phyloP scores from a whole-genome alignment of 2,113 vertebrate genomes.

The Corydoras maculifer region DNA sequence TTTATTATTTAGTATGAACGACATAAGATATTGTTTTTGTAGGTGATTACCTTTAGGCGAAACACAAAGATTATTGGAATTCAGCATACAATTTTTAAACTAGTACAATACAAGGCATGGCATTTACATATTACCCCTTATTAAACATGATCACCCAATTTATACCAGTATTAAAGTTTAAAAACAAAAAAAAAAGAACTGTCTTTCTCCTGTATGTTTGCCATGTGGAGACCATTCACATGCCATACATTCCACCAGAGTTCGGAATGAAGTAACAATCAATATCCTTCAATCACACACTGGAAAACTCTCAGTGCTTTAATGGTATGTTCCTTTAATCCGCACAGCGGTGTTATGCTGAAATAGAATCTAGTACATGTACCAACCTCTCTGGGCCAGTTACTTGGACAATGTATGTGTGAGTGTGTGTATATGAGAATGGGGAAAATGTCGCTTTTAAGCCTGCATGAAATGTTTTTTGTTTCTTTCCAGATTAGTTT shows the following conservation, averaged over 20 bases:
- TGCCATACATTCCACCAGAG: background rate
- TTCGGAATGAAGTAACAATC: background rate
- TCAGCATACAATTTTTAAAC: too few relatives aligned
- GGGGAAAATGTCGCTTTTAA: background rate
- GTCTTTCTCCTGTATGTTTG: too few relatives aligned
- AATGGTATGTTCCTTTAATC: slow-evolving; percentile 10
- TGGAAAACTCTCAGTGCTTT: background rate
- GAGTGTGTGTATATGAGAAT: slow-evolving; percentile 6
- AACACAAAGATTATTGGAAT: too few relatives aligned
- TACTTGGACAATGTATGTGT: slow-evolving; percentile 8
- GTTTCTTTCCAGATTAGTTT: slow-evolving; percentile 2
- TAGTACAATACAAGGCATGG: too few relatives aligned
- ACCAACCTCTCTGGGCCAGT: slow-evolving; percentile 11
- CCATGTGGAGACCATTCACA: slow-evolving; percentile 5
- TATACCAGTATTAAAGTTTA: too few relatives aligned
- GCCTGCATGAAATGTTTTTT: background rate
- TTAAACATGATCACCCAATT: too few relatives aligned
- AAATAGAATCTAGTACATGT: background rate
- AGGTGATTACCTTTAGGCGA: too few relatives aligned
- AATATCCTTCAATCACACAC: slow-evolving; percentile 1
- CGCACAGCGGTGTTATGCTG: background rate
- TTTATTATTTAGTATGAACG: too few relatives aligned
- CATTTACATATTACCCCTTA: too few relatives aligned
- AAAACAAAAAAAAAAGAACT: background rate
- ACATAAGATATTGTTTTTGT: too few relatives aligned